A percentile compares a stretch with the other conserved stretches of the same genome.
These are phyloP conservation scores for Gobionotothen gibberifrons DNA, from an alignment of 2,797 vertebrate species.

Conservation along the genomic window DNA sequence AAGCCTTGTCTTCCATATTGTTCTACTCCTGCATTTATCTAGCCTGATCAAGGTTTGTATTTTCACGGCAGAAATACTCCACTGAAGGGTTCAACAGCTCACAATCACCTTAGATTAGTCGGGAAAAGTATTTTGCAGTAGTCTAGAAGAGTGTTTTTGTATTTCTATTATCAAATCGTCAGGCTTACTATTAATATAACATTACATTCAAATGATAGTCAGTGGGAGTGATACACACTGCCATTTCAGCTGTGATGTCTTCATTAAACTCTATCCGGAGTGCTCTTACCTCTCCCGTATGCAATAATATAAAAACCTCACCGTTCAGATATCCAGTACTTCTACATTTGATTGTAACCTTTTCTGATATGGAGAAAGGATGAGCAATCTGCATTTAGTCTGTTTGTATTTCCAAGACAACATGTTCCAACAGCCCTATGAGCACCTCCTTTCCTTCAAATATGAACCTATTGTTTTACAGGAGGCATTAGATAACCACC, in stretches of 20 bases:
- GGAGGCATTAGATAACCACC: slow-evolving; percentile 1
- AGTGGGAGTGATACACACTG: not conserved
- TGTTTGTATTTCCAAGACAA: slow-evolving; percentile 23
- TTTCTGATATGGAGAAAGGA: not conserved
- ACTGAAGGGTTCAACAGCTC: not conserved
- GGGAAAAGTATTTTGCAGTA: not conserved
- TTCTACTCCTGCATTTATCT: not conserved
- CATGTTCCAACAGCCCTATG: slow-evolving; percentile 2
- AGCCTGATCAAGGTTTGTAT: not conserved
- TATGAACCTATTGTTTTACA: slow-evolving; percentile 7
- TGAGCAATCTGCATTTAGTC: slow-evolving; percentile 7
- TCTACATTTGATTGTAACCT: not conserved
- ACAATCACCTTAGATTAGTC: not conserved
- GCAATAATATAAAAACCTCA: not conserved
- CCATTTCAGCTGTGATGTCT: not conserved
- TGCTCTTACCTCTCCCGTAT: not conserved
- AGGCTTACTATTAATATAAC: not conserved
- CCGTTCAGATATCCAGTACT: not conserved
- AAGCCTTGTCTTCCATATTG: too few species aligned
- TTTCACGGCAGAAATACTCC: slow-evolving; percentile 2
- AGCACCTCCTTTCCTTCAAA: not conserved
- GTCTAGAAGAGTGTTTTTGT: not conserved
- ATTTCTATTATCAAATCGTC: not conserved
- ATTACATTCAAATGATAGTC: not conserved
- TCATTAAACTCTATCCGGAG: not conserved